Base-by-base conservation (phyloP, 2,888 invertebrate genomes). In the Drosophila limbata region DNA sequence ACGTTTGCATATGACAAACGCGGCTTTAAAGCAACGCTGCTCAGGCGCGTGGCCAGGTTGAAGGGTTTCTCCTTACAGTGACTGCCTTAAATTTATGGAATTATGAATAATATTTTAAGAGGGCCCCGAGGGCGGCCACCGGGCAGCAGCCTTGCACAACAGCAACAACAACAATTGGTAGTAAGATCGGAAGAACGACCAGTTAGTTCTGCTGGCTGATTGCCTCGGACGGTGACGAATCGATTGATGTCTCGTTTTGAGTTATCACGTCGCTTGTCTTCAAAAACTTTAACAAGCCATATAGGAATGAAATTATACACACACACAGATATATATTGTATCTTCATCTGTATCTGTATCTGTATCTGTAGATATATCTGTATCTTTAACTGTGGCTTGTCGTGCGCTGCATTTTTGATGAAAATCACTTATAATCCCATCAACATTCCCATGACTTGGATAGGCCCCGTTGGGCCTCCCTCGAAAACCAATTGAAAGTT, bases 401-500 rank as follows among this genome's bases (percentile, higher is more conserved):
- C 83, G 89, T 89, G 83, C 84, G 89, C 85, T 87, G 83, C 89
- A 84, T 89, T 84, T 84, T 84, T 89, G 83, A 84, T 84, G 84
- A 87, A 84, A 84, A 87, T 84, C 89, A 84, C 83, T 84, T 84
- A 84, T 84, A 84, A 84, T 84, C 83, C 83, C 83, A 84, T 84
- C 89, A 84, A 87, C 89, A 84, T 84, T 84, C 88, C 84, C 83
- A 80, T 80, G 81, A 81, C 77, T 71, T 44, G 33, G 40, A 11
- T 53, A 17, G 62, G 59, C 57, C 42, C 55, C 60, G 21, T 44
- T 48, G 68, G 57, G 62, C 56, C 63, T 69, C 66, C 75, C 72
- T 68, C 81, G n/a, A 80, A 64, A 77, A 62, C 59, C 81, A 77
- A 77, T 80, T 77, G 77, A 77, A 77, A 77, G 77, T 77, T 77